Conservation (phyloP, 2,888 invertebrate species). For the Protonemura montana region DNA sequence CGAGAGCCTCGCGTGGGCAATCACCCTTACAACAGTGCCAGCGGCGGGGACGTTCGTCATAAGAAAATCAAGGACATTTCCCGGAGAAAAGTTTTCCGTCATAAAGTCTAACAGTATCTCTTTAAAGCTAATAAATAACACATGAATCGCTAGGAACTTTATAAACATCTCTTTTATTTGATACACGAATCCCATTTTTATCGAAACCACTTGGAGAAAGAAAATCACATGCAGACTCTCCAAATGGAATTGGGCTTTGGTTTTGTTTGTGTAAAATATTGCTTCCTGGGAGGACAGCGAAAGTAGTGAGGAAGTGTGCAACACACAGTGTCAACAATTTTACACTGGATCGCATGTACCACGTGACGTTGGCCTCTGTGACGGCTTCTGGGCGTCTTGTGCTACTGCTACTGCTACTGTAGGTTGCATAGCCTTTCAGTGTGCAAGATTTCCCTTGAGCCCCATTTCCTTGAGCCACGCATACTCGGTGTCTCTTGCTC, state of each 20-base stretch:
- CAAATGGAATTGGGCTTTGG: background rate
- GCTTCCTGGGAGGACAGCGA: background rate
- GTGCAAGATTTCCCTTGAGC: background rate
- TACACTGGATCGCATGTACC: background rate
- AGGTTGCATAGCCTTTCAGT: background rate
- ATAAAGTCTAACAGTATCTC: background rate
- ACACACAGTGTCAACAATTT: background rate
- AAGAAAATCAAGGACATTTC: background rate
- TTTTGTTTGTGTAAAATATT: background rate
- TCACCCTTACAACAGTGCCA: background rate
- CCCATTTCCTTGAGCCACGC: conserved; percentile 12
- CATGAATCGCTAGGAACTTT: background rate
- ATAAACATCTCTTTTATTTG: background rate
- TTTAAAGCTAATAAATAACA: background rate
- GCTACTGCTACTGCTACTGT: background rate
- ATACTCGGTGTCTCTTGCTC: background rate
- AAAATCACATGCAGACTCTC: background rate
- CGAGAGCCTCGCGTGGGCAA: background rate
- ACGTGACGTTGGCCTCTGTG: background rate
- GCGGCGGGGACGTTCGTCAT: background rate
- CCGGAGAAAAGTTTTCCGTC: background rate
- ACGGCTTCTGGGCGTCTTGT: background rate
- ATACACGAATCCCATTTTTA: background rate
- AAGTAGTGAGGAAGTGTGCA: background rate
- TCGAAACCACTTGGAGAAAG: background rate